Conservation (phyloP, 2,888 invertebrate genomes). For the Chrysina gloriosa region DNA sequence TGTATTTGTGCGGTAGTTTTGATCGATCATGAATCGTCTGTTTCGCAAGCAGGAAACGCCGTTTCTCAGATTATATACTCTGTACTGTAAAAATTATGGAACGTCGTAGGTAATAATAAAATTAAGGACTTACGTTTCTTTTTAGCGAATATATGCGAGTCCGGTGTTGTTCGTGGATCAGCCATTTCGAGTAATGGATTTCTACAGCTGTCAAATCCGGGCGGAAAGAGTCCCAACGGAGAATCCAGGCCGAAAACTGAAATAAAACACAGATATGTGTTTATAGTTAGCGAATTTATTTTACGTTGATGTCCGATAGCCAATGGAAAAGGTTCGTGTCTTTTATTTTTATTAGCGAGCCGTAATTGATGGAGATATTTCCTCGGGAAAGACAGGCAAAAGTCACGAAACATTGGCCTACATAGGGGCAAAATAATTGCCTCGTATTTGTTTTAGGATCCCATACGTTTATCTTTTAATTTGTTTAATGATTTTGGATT, state of each 20-base stretch:
- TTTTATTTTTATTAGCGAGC: conserved; percentile 47
- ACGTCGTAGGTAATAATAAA: too few relatives aligned
- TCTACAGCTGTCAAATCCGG: conserved; percentile 80
- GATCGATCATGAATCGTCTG: too few relatives aligned
- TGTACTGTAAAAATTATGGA: too few relatives aligned
- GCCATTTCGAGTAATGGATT: conserved; percentile 80
- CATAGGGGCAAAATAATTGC: conserved; percentile 19
- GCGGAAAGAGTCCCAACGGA: conserved; percentile 79
- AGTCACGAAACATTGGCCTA: conserved; percentile 46
- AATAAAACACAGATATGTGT: conserved; percentile 52
- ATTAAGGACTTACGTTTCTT: conserved; percentile 82
- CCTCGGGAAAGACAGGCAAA: conserved; percentile 47
- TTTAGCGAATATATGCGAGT: conserved; percentile 74
- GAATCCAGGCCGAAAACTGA: conserved; percentile 82
- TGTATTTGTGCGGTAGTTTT: too few relatives aligned
- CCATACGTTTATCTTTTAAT: conserved; percentile 9
- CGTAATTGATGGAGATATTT: conserved; percentile 50
- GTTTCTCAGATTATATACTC: too few relatives aligned
- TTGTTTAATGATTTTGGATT: conserved; percentile 1
- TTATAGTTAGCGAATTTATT: conserved; percentile 28
- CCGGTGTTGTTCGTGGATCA: conserved; percentile 77
- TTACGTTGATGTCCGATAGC: conserved; percentile 31
- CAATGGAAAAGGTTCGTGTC: conserved; percentile 45
- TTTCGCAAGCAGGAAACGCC: too few relatives aligned
- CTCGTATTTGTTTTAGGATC: background rate